These are phyloP conservation scores for Coptotermes formosanus DNA, from an alignment of 1,140 invertebrate genomes.

Conservation along the genomic window DNA sequence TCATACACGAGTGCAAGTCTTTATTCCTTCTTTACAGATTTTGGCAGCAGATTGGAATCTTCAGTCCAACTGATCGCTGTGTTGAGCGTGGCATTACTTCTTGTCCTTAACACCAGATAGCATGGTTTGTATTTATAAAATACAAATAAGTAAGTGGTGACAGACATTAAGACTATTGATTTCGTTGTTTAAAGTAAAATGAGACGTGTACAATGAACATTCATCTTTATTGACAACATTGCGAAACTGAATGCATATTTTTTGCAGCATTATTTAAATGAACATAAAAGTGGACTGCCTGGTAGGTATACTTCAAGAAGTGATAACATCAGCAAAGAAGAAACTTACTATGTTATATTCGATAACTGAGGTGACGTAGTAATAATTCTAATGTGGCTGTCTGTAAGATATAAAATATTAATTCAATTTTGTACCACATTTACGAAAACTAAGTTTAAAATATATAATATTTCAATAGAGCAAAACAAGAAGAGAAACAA, in stretches of 20 bases:
- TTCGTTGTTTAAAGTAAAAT: neutral
- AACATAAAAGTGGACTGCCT: neutral
- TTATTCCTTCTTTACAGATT: neutral
- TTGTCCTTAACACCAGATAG: neutral
- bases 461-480: neutral
- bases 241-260: too few relatives aligned
- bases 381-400: neutral
- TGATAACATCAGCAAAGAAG: too few relatives aligned
- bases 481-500: neutral
- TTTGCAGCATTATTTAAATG: neutral
- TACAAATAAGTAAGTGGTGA: neutral
- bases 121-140: neutral
- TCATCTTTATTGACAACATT: neutral
- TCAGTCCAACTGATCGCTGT: neutral
- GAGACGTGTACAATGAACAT: neutral
- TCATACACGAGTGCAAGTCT: too few relatives aligned
- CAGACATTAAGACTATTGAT: neutral
- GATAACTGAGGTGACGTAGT: neutral
- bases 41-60: neutral
- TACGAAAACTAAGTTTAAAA: neutral
- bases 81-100: neutral
- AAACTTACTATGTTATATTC: too few relatives aligned
- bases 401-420: neutral
- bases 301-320: too few relatives aligned
- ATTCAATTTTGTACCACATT: slow-evolving; percentile 9